These are phyloP conservation scores for Pteruthius melanotis DNA, from an alignment of 2,113 vertebrate species.

Conservation along the genomic window DNA sequence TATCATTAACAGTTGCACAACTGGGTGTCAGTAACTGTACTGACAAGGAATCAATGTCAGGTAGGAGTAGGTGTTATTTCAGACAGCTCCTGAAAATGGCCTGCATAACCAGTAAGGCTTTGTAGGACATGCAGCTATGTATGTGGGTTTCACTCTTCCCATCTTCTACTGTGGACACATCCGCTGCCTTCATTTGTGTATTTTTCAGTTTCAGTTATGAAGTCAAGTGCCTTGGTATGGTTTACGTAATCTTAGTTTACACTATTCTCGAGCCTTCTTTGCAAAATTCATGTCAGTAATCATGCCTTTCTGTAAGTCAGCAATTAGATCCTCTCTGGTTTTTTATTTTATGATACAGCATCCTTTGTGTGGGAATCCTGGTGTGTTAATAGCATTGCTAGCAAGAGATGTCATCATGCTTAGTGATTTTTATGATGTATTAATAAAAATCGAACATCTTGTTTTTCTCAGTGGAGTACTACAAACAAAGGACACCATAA, in stretches of 20 bases:
- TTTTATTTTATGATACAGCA: not conserved
- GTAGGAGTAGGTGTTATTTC: not conserved
- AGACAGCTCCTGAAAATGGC: not conserved
- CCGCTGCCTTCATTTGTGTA: not conserved
- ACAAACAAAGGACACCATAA: constrained; percentile 66
- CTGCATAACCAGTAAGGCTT: not conserved
- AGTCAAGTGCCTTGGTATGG: not conserved
- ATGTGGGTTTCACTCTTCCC: not conserved
- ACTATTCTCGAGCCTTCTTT: not conserved
- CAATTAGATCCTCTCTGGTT: not conserved
- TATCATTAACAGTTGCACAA: not conserved
- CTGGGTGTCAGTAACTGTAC: not conserved
- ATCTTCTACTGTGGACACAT: not conserved
- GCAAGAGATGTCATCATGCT: not conserved
- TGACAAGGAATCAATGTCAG: not conserved
- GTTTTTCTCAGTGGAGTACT: constrained; percentile 72
- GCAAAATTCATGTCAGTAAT: not conserved
- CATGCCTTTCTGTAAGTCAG: not conserved
- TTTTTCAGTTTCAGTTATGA: not conserved
- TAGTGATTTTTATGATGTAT: not conserved
- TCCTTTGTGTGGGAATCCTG: not conserved
- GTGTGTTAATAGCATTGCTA: not conserved
- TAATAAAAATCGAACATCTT: constrained; percentile 32
- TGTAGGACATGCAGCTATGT: not conserved
- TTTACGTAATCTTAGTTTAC: not conserved